These are phyloP conservation scores for Ormyrus thymus DNA, from an alignment of 2,888 invertebrate species.

Conservation along the genomic window DNA sequence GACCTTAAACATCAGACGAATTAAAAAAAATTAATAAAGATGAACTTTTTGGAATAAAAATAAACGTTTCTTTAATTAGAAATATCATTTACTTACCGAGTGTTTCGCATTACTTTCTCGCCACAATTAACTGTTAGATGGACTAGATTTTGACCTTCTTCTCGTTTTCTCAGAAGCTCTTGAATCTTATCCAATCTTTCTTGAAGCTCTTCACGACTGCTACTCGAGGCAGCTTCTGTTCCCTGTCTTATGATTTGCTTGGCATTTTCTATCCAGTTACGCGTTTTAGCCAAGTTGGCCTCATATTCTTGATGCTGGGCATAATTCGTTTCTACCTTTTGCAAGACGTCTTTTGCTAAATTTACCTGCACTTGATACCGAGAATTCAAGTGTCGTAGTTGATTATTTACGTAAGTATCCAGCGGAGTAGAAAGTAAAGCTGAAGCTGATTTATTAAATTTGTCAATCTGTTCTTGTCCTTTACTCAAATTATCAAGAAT, in stretches of 20 bases:
- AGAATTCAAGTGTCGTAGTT: conserved; percentile 89
- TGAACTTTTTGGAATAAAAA: conserved; percentile 7
- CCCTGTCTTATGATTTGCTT: conserved; percentile 88
- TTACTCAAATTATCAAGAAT: conserved; percentile 84
- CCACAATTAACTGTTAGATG: conserved; percentile 92
- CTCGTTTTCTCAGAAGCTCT: conserved; percentile 86
- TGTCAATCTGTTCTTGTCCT: conserved; percentile 89
- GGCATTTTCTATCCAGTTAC: conserved; percentile 91
- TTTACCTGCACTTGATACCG: conserved; percentile 92
- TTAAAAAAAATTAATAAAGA: not conserved
- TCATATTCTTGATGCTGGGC: conserved; percentile 91
- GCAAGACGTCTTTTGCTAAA: conserved; percentile 90
- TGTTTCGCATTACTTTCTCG: conserved; percentile 91
- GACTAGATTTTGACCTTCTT: conserved; percentile 90
- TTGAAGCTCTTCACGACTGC: conserved; percentile 89
- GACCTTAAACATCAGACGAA: conserved; percentile 76
- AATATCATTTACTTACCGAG: conserved; percentile 68
- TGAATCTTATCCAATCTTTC: conserved; percentile 87
- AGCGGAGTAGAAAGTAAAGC: conserved; percentile 87
- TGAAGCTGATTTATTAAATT: conserved; percentile 87
- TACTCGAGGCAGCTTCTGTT: conserved; percentile 86
- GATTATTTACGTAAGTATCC: conserved; percentile 91
- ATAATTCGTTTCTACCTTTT: conserved; percentile 91
- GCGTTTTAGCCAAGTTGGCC: conserved; percentile 84
- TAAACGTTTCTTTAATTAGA: not conserved